phyloP scores from a whole-genome alignment of 2,888 invertebrate genomes.

The Cyclophora albipunctata region DNA sequence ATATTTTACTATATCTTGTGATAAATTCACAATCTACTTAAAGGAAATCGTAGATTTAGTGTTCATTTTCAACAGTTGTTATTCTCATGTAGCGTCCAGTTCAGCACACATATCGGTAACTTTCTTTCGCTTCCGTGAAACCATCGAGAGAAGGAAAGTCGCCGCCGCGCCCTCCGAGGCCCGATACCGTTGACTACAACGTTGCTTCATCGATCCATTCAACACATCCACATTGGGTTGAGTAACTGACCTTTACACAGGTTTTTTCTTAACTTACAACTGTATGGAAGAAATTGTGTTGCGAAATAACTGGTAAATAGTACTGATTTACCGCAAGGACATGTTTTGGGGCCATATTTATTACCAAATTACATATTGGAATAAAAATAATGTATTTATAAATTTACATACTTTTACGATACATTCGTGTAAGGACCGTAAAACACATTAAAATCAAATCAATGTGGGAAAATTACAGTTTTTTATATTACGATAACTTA shows the following conservation, averaged over 20 bases:
- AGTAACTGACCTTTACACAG: conserved; percentile 47
- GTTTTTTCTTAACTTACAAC: conserved; percentile 27
- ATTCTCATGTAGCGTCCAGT: conserved; percentile 20
- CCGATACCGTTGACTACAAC: conserved; percentile 30
- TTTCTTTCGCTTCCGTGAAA: conserved; percentile 42
- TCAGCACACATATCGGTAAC: conserved; percentile 22
- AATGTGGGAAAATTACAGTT: background rate
- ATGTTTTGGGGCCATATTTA: conserved; percentile 5
- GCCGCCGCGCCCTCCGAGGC: conserved; percentile 42
- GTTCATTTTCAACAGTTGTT: conserved; percentile 20
- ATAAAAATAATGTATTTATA: too few species aligned
- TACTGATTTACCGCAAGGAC: conserved; percentile 10
- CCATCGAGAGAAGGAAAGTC: conserved; percentile 43
- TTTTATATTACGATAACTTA: background rate
- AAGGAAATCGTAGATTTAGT: background rate
- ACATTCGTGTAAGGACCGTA: background rate
- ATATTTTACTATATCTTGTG: too few species aligned
- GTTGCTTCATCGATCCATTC: conserved; percentile 32
- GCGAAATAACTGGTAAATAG: conserved; percentile 11
- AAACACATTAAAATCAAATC: too few species aligned
- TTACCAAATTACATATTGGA: background rate
- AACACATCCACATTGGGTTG: conserved; percentile 21
- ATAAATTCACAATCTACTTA: too few species aligned
- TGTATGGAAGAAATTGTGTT: conserved; percentile 15
- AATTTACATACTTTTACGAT: too few species aligned